Percentiles rank a stretch among this genome's conserved stretches.
Conservation (phyloP, 2,888 invertebrate species). For the Leptinotarsa juncta region DNA sequence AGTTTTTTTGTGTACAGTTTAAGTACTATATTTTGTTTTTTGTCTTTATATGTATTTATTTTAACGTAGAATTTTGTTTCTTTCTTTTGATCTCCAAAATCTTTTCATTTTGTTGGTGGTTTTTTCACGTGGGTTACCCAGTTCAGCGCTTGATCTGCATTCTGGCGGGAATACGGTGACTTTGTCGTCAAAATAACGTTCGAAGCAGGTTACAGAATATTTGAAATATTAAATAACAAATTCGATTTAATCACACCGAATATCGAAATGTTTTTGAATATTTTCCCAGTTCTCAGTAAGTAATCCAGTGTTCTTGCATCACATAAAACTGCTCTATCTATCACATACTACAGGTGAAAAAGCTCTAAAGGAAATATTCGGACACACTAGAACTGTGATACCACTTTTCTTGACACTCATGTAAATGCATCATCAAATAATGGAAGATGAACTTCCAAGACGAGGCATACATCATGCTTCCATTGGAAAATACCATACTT, state of each 20-base stretch:
- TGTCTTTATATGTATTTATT: conserved; percentile 55
- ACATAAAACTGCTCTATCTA: conserved; percentile 7
- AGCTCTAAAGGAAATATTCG: no score
- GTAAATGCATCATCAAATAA: no score
- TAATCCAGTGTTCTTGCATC: conserved; percentile 28
- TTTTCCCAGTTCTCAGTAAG: background rate
- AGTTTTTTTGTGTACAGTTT: conserved; percentile 53
- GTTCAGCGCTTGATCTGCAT: conserved; percentile 24
- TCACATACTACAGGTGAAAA: background rate
- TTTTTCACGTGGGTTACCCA: conserved; percentile 28
- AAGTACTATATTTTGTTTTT: conserved; percentile 58
- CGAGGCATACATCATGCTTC: no score
- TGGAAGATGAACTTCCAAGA: no score
- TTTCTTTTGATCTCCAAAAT: conserved; percentile 59
- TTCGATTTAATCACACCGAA: background rate
- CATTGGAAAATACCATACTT: no score
- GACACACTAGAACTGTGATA: no score
- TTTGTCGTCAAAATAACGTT: conserved; percentile 40
- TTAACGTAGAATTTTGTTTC: conserved; percentile 47
- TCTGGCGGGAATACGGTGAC: conserved; percentile 37
- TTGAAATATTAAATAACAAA: background rate
- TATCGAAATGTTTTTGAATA: conserved; percentile 13
- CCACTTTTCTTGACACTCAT: no score
- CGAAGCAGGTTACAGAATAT: conserved; percentile 1
- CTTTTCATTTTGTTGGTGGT: conserved; percentile 51